Evolutionary conservation across 2,113 vertebrate species (phyloP).

Genomic region (Crypturellus undulatus): DNA sequence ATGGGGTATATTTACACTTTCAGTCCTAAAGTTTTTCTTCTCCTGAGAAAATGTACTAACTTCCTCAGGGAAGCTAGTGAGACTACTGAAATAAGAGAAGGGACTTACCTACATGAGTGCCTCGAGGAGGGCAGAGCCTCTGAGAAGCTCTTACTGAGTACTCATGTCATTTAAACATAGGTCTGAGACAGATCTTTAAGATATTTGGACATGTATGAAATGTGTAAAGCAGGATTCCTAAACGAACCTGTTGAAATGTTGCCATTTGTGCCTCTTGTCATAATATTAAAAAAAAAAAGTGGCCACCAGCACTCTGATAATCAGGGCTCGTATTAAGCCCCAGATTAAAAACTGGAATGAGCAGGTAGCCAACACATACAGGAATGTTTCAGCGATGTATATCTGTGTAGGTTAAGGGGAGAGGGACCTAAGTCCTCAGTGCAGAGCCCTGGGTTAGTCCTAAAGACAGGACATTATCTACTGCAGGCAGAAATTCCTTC

Average conservation of each 20-base stretch:
- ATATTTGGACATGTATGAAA: background rate
- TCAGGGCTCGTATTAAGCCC: background rate
- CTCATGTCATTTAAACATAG: background rate
- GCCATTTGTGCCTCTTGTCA: background rate
- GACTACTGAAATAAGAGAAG: background rate
- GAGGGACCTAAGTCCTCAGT: background rate
- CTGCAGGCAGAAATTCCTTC: background rate
- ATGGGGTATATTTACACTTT: background rate
- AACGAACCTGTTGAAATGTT: background rate
- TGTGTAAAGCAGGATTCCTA: background rate
- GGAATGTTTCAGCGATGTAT: background rate
- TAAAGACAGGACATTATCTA: background rate
- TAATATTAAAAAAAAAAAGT: background rate
- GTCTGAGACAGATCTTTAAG: background rate
- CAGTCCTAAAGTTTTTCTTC: background rate
- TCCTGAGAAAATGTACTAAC: background rate
- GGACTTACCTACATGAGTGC: fast-evolving
- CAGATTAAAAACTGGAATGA: background rate
- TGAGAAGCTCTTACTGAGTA: background rate
- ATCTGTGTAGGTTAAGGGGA: fast-evolving
- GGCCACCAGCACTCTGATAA: background rate
- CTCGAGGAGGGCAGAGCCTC: background rate
- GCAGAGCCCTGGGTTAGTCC: background rate
- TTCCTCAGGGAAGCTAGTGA: background rate
- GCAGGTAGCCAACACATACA: background rate